Conservation (phyloP, 1,140 invertebrate genomes). For the Antheraea pernyi region DNA sequence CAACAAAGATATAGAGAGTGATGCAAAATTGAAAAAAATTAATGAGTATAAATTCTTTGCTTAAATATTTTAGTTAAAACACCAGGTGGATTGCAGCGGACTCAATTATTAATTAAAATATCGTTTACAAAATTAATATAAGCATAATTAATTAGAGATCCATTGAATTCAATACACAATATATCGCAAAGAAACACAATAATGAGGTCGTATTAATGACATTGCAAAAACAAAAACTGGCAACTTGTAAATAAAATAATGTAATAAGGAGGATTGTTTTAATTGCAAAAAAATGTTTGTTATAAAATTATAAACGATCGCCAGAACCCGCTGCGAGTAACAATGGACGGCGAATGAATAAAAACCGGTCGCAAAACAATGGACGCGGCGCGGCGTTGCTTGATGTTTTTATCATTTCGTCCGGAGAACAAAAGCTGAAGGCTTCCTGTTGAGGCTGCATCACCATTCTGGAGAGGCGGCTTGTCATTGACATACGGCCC, state of each 20-base stretch:
- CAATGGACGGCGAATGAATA: conserved; percentile 63
- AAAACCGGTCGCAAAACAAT: conserved; percentile 68
- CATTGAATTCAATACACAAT: neutral
- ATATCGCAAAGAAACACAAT: conserved; percentile 13
- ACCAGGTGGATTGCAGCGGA: neutral
- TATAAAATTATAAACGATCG: conserved; percentile 27
- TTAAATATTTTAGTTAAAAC: neutral
- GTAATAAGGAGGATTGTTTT: conserved; percentile 23
- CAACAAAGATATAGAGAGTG: too few relatives aligned
- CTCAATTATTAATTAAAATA: neutral
- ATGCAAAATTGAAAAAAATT: too few relatives aligned
- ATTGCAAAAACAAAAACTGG: conserved; percentile 15
- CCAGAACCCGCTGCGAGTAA: conserved; percentile 36
- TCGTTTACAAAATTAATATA: conserved; percentile 5
- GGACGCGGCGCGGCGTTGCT: conserved; percentile 55
- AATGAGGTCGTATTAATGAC: conserved; percentile 23
- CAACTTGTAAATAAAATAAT: conserved; percentile 24
- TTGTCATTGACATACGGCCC: conserved; percentile 39
- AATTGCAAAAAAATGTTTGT: conserved; percentile 30
- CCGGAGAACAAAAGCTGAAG: conserved; percentile 69
- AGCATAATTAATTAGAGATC: neutral
- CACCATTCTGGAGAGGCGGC: conserved; percentile 65
- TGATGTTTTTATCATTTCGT: conserved; percentile 76
- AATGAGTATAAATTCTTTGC: neutral
- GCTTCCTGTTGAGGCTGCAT: conserved; percentile 74